phyloP scores from a whole-genome alignment of 2,797 vertebrate species.

The Rachycentron canadum region DNA sequence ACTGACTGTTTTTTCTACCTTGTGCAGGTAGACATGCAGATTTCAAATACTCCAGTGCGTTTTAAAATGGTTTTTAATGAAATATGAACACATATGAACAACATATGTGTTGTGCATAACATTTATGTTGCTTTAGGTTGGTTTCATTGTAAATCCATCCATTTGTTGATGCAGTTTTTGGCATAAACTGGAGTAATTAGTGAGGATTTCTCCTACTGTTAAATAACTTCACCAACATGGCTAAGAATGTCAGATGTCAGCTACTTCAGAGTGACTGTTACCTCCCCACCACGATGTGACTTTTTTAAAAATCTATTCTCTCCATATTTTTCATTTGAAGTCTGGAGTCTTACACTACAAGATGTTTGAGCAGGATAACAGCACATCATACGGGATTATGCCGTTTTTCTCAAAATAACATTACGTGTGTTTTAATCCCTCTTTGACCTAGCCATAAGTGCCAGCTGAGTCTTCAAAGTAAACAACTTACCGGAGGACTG shows the following conservation, averaged over 20 bases:
- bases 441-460: not conserved
- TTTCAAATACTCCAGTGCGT: not conserved
- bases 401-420: slow-evolving; percentile 15
- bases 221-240: not conserved
- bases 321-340: not conserved
- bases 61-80: not conserved
- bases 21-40: not conserved
- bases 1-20: not conserved
- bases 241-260: not conserved
- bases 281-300: not conserved
- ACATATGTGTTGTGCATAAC: not conserved
- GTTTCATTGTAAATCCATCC: not conserved
- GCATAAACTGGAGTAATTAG: not conserved
- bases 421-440: slow-evolving; percentile 17
- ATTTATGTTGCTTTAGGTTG: not conserved
- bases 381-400: not conserved
- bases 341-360: not conserved
- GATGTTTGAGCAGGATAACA: not conserved
- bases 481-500: slow-evolving; percentile 57
- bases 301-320: not conserved
- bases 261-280: not conserved
- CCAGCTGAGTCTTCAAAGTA: not conserved
- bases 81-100: not conserved
- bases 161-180: not conserved
- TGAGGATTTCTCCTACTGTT: not conserved